Conservation (phyloP, 2,888 invertebrate genomes). For the Eristalinus aeneus region DNA sequence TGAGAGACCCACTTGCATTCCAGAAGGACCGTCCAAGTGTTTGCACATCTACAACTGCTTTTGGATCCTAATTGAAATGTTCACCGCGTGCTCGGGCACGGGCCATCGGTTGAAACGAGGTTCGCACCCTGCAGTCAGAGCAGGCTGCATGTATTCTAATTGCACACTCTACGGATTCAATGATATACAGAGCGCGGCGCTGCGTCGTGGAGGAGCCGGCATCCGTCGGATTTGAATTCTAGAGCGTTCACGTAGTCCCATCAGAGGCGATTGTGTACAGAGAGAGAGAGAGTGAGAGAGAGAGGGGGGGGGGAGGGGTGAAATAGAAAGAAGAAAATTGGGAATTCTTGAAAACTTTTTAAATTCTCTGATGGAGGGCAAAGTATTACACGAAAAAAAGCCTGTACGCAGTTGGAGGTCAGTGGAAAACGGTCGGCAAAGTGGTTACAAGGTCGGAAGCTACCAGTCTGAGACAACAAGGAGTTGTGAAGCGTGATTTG, state of each 20-base stretch:
- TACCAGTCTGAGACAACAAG: neutral
- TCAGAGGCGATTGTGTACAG: neutral
- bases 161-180: neutral
- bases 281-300: neutral
- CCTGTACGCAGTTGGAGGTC: neutral
- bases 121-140: neutral
- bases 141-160: neutral
- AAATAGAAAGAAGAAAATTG: neutral
- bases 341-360: neutral
- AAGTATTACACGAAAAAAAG: neutral
- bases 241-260: neutral
- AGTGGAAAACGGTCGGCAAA: neutral
- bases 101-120: neutral
- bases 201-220: neutral
- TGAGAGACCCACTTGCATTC: neutral
- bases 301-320: neutral
- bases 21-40: neutral
- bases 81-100: neutral
- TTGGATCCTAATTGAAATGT: constrained; percentile 12
- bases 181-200: neutral
- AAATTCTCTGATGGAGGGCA: neutral
- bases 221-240: neutral
- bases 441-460: neutral
- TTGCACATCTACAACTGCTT: neutral
- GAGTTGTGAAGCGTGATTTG: neutral